Base-by-base conservation (phyloP, 2,888 invertebrate genomes). In the Agapetus fuscipes region DNA sequence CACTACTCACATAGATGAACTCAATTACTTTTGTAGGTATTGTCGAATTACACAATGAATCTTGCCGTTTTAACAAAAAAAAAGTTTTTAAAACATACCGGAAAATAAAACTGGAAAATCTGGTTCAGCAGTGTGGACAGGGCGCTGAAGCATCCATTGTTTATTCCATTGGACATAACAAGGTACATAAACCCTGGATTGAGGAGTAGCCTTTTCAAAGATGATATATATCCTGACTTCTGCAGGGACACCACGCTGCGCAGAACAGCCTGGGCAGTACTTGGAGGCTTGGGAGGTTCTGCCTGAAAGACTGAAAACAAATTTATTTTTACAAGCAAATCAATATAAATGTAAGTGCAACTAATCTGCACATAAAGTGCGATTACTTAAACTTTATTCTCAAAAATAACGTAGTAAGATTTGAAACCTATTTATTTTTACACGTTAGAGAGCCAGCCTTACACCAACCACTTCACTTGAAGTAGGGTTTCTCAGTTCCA, bases 131-230 rank as follows among this genome's bases (percentile, higher is more conserved):
- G 61, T 0, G 83, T 84, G 1, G 78, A 77, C 34, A 83, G 67
- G 2, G 77, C 79, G 56, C 82, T 83, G 54, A 82, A 76, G 5
- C 78, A 78, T 1, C 83, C 83, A n/a, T 80, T 75, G 55, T 80
- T 82, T 37, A 83, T 61, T 17, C 83, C 80, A 50, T 80, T 80
- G 1, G 78, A 73, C 24, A 77, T 54, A 37, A 76, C 68, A 2
- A 81, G 64, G 3, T 76, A 54, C 30, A 76, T 49, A 51, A 74
- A 80, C 34, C 67, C 67, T 32, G 56, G 57, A 51, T 79, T 74
- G 25, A 74, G 43, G 10, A 49, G 50, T 4, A 49, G 50, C 5
- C 72, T 62, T 46, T 59, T 62, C 25, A 70, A 46, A 3, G 63
- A 72, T 14, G 33, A 37, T 1, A 55, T 24, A 29, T 52, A 53